These are phyloP conservation scores for Empidonax alnorum DNA, from an alignment of 2,113 vertebrate genomes.

Conservation along the genomic window DNA sequence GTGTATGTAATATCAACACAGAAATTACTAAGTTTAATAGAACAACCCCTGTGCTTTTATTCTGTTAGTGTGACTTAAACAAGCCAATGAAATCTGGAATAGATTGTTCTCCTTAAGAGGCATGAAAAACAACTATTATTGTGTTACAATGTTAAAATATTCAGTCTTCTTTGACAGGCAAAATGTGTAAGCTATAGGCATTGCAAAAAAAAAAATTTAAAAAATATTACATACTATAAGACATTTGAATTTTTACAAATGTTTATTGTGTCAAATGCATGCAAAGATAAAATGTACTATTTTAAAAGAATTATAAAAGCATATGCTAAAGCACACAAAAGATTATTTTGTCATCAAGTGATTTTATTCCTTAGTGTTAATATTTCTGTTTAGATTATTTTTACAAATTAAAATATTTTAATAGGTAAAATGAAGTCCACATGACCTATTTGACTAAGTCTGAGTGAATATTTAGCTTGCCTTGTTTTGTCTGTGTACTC, in stretches of 20 bases:
- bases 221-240: neutral
- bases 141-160: slow-evolving; percentile 70
- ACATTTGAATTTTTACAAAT: neutral
- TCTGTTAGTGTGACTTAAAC: slow-evolving; percentile 67
- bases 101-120: slow-evolving; percentile 68
- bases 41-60: slow-evolving; percentile 55
- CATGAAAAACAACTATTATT: slow-evolving; percentile 68
- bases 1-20: slow-evolving; percentile 42
- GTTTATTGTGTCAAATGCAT: neutral
- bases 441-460: neutral
- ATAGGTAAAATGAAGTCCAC: neutral
- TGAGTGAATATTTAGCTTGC: neutral
- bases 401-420: neutral
- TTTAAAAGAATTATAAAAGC: neutral
- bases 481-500: slow-evolving; percentile 57
- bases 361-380: neutral
- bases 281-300: neutral
- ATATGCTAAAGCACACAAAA: neutral
- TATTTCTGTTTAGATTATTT: neutral
- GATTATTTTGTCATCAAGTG: neutral
- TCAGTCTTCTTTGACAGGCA: slow-evolving; percentile 66
- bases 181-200: slow-evolving; percentile 73
- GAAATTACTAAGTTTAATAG: slow-evolving; percentile 57
- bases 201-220: slow-evolving; percentile 59
- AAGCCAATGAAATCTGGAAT: slow-evolving; percentile 56